These are phyloP conservation scores for Riparia riparia DNA, from an alignment of 2,113 vertebrate genomes.

Conservation along the genomic window DNA sequence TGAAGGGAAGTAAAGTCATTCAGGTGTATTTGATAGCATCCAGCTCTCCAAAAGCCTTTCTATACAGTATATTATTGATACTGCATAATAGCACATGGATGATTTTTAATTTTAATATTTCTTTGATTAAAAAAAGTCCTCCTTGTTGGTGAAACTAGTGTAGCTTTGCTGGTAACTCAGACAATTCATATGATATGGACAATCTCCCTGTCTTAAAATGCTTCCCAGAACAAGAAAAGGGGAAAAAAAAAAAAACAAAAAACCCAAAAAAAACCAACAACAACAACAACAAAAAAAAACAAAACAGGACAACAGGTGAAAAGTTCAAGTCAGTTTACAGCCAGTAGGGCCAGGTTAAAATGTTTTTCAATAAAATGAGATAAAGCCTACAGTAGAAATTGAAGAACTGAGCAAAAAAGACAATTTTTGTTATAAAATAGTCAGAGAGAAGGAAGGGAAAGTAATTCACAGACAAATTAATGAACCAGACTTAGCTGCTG, in stretches of 20 bases:
- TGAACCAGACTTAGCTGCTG: not conserved
- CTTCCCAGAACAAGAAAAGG: not conserved
- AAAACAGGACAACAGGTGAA: not conserved
- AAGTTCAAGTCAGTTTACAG: not conserved
- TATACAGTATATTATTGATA: not conserved
- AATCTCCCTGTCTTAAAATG: not conserved
- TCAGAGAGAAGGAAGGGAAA: not conserved
- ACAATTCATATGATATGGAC: not conserved
- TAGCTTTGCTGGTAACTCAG: not conserved
- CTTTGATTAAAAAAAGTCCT: not conserved
- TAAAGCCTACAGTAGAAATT: not conserved
- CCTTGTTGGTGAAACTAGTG: not conserved
- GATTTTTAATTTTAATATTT: conserved; percentile 6
- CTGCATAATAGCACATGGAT: not conserved
- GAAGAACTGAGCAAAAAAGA: not conserved
- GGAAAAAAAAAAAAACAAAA: not conserved
- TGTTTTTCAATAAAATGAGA: not conserved
- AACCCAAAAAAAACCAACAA: not conserved
- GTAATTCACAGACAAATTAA: not conserved
- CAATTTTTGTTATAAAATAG: not conserved
- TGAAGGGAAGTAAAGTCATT: conserved; percentile 38
- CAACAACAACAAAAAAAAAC: no score
- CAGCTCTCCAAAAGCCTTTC: not conserved
- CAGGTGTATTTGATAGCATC: conserved; percentile 10
- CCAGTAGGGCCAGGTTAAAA: not conserved